Base-by-base conservation (phyloP, 2,113 vertebrate genomes). In the Gavia stellata region DNA sequence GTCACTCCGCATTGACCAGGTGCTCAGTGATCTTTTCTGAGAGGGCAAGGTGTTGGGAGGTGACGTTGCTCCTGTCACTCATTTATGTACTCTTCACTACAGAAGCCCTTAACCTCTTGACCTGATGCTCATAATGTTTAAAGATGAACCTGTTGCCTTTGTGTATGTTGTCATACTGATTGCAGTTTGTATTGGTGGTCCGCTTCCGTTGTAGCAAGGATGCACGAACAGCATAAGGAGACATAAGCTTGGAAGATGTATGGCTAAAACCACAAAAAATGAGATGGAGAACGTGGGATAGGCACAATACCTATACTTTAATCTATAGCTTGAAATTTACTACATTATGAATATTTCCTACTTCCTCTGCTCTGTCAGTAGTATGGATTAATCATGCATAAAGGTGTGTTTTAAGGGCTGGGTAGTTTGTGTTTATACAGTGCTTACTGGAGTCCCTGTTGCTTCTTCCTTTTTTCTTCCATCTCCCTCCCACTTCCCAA, bases 311-410 rank as follows among this genome's bases (percentile, higher is more conserved):
- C 16, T 79, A 3, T 47, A 12, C 49, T 85, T 94, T 9, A 59
- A 40, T 33, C 40, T 21, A 6, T 63, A 7, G 3, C 3, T 73
- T 95, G 63, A 74, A 55, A 53, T 88, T 12, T 70, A 31, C 16
- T 23, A 16, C 17, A 7, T 65, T 26, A 8, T 7, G 18, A 53
- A 7, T 86, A 23, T 93, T 80, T 86, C 34, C 56, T 83, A 40
- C 44, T 83, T 84, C 65, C 47, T n/a, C 50, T 95, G 75, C 61
- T 55, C 38, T 63, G 42, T 73, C 42, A 36, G 6, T 66, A 47
- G 14, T 26, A 15, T 34, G 82, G 85, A n/a, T 93, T 86, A 81
- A 70, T 90, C 88, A 96, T 94, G 94, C 85, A 83, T 29, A 34
- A 67, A 95, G 79, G 88, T 90, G 77, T 90, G 49, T 83, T 88